Percentiles rank a stretch among this genome's conserved stretches.
Conservation (phyloP, 2,888 invertebrate species). For the Ectobius pallidus region DNA sequence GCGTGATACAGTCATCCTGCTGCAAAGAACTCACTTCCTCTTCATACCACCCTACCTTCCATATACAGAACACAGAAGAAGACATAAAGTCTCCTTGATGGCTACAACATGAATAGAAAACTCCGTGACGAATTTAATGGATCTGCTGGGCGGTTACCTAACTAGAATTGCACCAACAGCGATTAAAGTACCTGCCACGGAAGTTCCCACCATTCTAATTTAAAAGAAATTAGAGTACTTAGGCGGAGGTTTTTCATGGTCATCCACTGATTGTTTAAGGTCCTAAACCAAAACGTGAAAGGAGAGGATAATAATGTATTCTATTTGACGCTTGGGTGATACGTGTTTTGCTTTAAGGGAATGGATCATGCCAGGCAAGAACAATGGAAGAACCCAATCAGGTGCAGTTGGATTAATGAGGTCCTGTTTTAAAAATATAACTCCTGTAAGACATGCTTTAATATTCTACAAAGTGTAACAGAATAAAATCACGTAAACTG, state of each 20-base stretch:
- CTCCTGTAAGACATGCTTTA: too few relatives aligned
- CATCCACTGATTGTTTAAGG: background rate
- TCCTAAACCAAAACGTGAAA: too few relatives aligned
- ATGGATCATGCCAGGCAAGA: too few relatives aligned
- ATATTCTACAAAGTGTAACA: too few relatives aligned
- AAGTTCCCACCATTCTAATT: constrained; percentile 1
- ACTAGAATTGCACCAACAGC: background rate
- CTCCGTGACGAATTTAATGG: background rate
- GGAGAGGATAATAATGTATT: background rate
- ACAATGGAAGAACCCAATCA: too few relatives aligned
- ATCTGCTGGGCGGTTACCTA: background rate
- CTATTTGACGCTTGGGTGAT: background rate
- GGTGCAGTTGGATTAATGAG: too few relatives aligned
- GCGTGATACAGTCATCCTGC: background rate
- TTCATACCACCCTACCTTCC: background rate
- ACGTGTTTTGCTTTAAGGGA: background rate
- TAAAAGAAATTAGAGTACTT: background rate
- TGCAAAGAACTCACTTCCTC: background rate
- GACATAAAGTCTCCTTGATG: too few relatives aligned
- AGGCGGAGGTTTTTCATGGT: constrained; percentile 1
- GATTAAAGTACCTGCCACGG: background rate
- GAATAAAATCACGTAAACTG: too few relatives aligned
- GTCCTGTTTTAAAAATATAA: too few relatives aligned
- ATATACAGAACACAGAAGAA: background rate
- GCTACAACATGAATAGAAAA: background rate